Evolutionary conservation across 2,113 vertebrate genomes (phyloP).

Genomic region (Stictonetta naevosa): DNA sequence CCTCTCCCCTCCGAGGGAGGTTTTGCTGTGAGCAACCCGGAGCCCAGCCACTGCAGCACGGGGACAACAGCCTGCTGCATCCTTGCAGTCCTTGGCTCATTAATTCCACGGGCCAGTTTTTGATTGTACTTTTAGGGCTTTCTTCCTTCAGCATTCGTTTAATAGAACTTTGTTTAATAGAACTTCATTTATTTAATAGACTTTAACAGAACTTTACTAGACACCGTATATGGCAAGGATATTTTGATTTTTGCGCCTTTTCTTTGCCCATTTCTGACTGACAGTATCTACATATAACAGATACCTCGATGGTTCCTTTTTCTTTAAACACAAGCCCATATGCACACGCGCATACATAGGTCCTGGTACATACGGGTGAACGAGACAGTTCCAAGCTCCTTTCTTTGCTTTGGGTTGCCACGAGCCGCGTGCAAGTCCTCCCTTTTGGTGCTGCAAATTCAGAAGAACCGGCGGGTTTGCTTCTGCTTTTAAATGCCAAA

Average conservation of each 20-base stretch:
- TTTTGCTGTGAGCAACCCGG: neutral
- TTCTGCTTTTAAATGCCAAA: neutral
- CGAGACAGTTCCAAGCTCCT: neutral
- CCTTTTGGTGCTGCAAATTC: neutral
- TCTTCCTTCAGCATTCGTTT: neutral
- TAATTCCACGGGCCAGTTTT: neutral
- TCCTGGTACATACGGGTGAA: too few species aligned
- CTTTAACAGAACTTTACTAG: neutral
- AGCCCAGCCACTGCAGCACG: neutral
- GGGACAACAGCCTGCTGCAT: neutral
- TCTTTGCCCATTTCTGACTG: neutral
- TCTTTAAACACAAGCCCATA: neutral
- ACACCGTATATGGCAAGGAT: neutral
- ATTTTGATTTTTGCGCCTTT: neutral
- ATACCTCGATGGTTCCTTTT: neutral
- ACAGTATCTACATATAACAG: neutral
- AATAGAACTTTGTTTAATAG: neutral
- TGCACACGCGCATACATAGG: too few species aligned
- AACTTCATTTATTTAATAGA: too few species aligned
- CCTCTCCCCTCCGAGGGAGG: rapidly evolving
- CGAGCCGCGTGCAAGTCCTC: neutral
- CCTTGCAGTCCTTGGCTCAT: neutral
- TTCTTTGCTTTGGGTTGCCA: neutral
- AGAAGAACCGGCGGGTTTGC: neutral
- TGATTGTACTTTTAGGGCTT: neutral